Conservation (phyloP, 2,888 invertebrate species). For the Sinohyriopsis cumingii region DNA sequence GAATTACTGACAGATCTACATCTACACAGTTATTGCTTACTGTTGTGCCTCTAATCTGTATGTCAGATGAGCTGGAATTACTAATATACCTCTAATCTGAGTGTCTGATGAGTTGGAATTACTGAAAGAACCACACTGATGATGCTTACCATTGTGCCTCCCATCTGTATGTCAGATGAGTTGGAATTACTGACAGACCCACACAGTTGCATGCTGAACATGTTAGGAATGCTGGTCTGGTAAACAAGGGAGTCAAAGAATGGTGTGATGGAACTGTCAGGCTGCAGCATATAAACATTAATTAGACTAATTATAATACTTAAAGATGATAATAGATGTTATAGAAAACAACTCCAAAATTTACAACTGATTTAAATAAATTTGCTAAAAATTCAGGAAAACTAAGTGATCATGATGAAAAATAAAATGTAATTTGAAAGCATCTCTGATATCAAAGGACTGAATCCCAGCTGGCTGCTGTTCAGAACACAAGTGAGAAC, state of each 20-base stretch:
- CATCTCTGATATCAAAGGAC: too few relatives aligned
- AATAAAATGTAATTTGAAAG: too few relatives aligned
- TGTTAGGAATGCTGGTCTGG: conserved; percentile 68
- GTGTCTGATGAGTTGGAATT: conserved; percentile 28
- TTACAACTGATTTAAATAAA: too few relatives aligned
- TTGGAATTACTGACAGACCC: conserved; percentile 65
- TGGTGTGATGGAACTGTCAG: conserved; percentile 69
- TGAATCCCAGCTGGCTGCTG: too few relatives aligned
- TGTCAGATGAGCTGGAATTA: conserved; percentile 10
- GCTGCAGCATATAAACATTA: conserved; percentile 52
- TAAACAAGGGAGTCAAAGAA: conserved; percentile 71
- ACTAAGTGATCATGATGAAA: too few relatives aligned
- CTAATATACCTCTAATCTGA: too few relatives aligned
- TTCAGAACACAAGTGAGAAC: too few relatives aligned
- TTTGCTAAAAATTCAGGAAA: too few relatives aligned
- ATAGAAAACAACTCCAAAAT: too few relatives aligned
- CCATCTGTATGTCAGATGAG: conserved; percentile 42
- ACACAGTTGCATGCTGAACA: conserved; percentile 78
- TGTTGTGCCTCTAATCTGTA: conserved; percentile 58
- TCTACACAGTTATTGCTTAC: conserved; percentile 26
- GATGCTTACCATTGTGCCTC: conserved; percentile 66
- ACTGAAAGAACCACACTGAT: conserved; percentile 75
- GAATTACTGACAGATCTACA: too few relatives aligned
- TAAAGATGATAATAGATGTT: too few relatives aligned
- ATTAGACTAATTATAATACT: not conserved